Conservation (phyloP, 2,888 invertebrate genomes). For the Ecliptopera silaceata region DNA sequence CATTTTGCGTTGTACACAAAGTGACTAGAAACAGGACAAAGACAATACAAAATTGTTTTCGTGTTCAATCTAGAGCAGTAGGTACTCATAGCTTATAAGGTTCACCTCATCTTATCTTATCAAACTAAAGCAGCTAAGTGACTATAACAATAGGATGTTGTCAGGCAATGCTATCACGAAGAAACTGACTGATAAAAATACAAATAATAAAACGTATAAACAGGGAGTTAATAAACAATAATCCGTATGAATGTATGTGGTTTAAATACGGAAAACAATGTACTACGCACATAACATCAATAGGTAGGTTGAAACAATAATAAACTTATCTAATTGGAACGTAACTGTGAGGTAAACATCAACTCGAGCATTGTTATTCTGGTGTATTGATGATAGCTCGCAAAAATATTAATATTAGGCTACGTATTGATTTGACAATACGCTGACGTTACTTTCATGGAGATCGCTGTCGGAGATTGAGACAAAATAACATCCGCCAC, state of each 20-base stretch:
- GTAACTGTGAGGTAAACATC: background rate
- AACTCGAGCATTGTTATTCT: slow-evolving; percentile 1
- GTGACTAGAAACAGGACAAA: no score
- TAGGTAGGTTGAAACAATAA: slow-evolving; percentile 9
- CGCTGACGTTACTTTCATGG: background rate
- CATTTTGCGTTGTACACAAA: no score
- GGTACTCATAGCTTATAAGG: no score
- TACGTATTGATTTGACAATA: no score
- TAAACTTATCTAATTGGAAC: slow-evolving; percentile 20
- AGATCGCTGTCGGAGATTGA: background rate
- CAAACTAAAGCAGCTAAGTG: background rate
- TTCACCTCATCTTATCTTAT: slow-evolving; percentile 10
- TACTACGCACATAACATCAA: background rate
- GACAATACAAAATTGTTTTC: background rate
- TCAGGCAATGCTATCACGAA: slow-evolving; percentile 5
- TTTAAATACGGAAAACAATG: background rate
- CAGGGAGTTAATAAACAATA: no score
- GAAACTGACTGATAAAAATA: slow-evolving; percentile 1
- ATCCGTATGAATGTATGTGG: no score
- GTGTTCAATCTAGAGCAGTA: background rate
- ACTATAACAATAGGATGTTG: slow-evolving; percentile 7
- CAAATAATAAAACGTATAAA: background rate
- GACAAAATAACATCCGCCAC: no score
- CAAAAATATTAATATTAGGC: background rate
- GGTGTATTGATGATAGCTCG: background rate